Evolutionary conservation across 2,888 invertebrate species (phyloP), one percentile per base, ranked within the genome.

Genomic region (Leucania comma): DNA sequence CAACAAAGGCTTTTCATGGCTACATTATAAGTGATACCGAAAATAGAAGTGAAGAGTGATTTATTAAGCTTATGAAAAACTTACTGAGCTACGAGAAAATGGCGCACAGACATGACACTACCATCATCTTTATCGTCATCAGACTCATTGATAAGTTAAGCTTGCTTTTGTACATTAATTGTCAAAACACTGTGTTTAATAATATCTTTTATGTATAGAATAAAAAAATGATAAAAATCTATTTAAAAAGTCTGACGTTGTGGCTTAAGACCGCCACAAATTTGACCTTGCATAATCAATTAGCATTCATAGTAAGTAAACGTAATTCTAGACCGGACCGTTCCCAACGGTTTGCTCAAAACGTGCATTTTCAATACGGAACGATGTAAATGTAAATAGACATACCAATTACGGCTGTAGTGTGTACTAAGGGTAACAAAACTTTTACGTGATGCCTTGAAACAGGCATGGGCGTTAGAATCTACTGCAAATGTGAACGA

Each of bases 251-350:
- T 14, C 58, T 2, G 32, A 48, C 54, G 14, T 62, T 9, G 38
- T 71, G 54, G 53, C 57, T 71, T n/a, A 29, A 56, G 42, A 61
- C 63, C 48, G 35, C 48, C 58, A 29, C 76, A 48, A 81, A 70
- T 68, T 29, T 22, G 71, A 71, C 76, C 84, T 79, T 84, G 75
- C 61, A 64, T 29, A 56, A 66, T 56, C 69, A 76, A 81, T 84
- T 81, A 63, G 58, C 70, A 84, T 82, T 84, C 81, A 46, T 61
- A 68, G 70, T 75, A 61, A 54, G 84, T 62, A 69, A 58, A 65
- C 54, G 26, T 71, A 53, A 72, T 81, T 82, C 79, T 75, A 79
- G 77, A 79, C 62, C 77, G 57, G 51, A 72, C 75, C 68, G 60
- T 58, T 70, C 51, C 12, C 14, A 70, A 72, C 65, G 67, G 54